Base-by-base conservation (phyloP, 2,888 invertebrate species). In the Conops quadrifasciatus region DNA sequence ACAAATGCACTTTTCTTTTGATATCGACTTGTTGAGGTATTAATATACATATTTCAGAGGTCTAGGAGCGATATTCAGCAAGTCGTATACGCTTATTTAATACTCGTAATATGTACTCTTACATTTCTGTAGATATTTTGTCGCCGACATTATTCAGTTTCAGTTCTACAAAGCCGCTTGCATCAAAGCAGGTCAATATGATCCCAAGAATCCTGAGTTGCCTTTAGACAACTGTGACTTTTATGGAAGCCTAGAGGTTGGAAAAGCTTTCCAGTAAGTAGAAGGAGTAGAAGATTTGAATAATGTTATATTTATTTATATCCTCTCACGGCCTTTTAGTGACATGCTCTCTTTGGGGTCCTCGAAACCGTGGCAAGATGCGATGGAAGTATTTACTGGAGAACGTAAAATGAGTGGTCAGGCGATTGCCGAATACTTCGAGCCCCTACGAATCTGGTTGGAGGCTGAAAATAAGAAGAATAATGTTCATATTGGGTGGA, bases 331-430 rank as follows among this genome's bases (percentile, higher is more conserved):
- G 7, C 56, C 16, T n/a, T 67, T n/a, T 26, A 92, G 92, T 15
- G 88, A 90, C 75, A 91, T 92, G 91, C 86, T 92, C 47, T 88
- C 90, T 74, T 85, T 93, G 88, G 93, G 93, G 2, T 89, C 91
- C 0, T 93, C 93, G 0, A 89, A 88, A 77, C 92, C 93, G 0
- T 94, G 94, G 94, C 91, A 91, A 16, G 94, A 95, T 77, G 94
- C 94, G 71, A 90, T 97, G 90, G 90, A 94, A 82, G 89, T 88
- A 9, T 87, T 95, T 43, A 94, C 94, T 0, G 94, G 94, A 0
- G 90, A 91, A 80, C 86, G 92, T 78, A 88, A 87, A 70, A 93
- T 95, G 92, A 90, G 90, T 72, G 93, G 93, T 13, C 89, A 90
- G 68, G 92, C 93, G 0, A 88, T 95, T 0, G 84, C 94, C 73